Evolutionary conservation across 2,888 invertebrate species (phyloP), one percentile per base, ranked within the genome.

Genomic region (Drosophila melanocephala): DNA sequence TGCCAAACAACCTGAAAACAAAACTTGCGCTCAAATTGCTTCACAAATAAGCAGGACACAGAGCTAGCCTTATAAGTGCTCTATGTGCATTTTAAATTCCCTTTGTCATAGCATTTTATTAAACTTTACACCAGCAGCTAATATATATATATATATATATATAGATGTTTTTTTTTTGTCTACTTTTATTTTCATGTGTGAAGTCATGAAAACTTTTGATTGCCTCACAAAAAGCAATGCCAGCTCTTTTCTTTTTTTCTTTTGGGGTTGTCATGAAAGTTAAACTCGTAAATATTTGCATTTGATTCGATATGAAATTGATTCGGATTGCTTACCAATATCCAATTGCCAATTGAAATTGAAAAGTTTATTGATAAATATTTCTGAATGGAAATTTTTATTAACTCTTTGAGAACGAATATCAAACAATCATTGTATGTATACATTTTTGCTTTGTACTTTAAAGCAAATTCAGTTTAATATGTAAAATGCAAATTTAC

Each of bases 11-110:
- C 61, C 56, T 58, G 42, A 59, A 60, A 57, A 61, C 60, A 52
- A 56, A 69, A 63, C 64, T 67, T 70, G 47, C 47, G 67, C 60
- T 57, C 33, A 67, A 85, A 84, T 84, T 72, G 87, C 79, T 88
- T 14, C 47, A 67, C 84, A 87, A 90, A 88, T 72, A 88, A 74
- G 63, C 79, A 58, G 68, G 65, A 83, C 75, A 22, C 61, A 72
- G 35, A 52, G 53, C 66, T 42, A 56, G 65, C 55, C 68, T 47
- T 58, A 47, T 62, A 75, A 72, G 69, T 65, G 63, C 39, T 67
- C 60, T 59, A 61, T 61, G 61, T 72, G 81, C 50, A 76, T 85
- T 80, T 67, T 55, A 52, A 74, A 84, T 68, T 64, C 68, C 33
- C 51, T 74, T 73, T 84, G 68, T 69, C 55, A 58, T 39, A 65